Conservation (phyloP, 2,888 invertebrate genomes). For the Xestia ashworthii region DNA sequence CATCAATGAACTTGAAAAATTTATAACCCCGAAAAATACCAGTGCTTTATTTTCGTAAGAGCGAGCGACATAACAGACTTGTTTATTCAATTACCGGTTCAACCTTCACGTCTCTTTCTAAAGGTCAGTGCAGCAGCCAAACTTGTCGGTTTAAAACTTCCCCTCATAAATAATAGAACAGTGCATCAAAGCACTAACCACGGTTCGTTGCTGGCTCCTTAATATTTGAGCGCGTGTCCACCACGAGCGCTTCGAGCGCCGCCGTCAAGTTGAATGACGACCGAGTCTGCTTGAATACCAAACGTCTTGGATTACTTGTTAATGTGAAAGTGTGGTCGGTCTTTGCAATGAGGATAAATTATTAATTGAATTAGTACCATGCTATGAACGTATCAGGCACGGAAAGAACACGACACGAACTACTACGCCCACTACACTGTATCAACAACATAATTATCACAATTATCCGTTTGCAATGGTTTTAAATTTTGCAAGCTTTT, state of each 20-base stretch:
- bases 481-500: too few relatives aligned
- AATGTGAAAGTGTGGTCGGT: background rate
- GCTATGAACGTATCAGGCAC: too few relatives aligned
- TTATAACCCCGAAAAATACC: background rate
- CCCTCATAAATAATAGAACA: conserved; percentile 17
- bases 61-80: background rate
- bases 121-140: background rate
- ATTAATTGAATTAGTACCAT: background rate
- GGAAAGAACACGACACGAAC: too few relatives aligned
- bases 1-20: background rate
- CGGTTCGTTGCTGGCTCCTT: conserved; percentile 2
- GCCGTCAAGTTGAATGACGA: conserved; percentile 29
- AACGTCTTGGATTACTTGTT: conserved; percentile 1
- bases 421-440: too few relatives aligned
- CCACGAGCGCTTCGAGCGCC: conserved; percentile 1
- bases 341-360: background rate
- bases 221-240: conserved; percentile 38
- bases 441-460: too few relatives aligned
- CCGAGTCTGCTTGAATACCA: background rate
- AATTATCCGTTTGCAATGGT: too few relatives aligned
- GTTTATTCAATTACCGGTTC: background rate
- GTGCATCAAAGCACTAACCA: background rate
- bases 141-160: background rate
- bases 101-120: background rate
- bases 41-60: background rate